Conservation (phyloP, 2,797 vertebrate species). For the Centropyge bicolor region DNA sequence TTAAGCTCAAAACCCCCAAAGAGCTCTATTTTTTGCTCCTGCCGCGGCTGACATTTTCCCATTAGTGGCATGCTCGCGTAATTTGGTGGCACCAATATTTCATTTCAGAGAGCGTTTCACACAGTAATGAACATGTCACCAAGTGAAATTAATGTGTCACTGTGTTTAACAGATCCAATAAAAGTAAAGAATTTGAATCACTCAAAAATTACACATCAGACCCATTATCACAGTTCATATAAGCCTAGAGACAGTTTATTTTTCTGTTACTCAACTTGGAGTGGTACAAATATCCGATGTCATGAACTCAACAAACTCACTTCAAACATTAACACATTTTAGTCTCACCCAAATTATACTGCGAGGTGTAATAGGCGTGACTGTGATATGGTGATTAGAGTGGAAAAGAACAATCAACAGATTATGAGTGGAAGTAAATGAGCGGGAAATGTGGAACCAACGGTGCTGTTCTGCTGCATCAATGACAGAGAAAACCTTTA, state of each 20-base stretch:
- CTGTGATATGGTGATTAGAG: conserved; percentile 19
- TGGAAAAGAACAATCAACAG: conserved; percentile 13
- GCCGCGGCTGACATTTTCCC: conserved; percentile 58
- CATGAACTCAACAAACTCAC: conserved; percentile 30
- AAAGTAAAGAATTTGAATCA: conserved; percentile 54
- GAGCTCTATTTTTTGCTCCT: conserved; percentile 56
- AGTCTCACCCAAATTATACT: background rate
- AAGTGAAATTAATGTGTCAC: conserved; percentile 71
- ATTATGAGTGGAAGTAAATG: conserved; percentile 8
- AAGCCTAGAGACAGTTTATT: conserved; percentile 39
- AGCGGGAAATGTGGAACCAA: conserved; percentile 12
- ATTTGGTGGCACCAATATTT: conserved; percentile 70
- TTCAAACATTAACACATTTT: conserved; percentile 10
- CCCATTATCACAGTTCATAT: conserved; percentile 61
- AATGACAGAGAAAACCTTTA: background rate
- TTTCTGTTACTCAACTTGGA: conserved; percentile 17
- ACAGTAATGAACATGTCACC: conserved; percentile 70
- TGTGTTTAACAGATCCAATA: conserved; percentile 62
- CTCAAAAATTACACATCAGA: conserved; percentile 58
- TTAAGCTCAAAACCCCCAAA: conserved; percentile 53
- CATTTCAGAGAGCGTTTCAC: conserved; percentile 63
- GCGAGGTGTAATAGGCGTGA: background rate
- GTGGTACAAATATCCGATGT: conserved; percentile 30
- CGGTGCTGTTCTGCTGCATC: background rate
- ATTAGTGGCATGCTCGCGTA: conserved; percentile 55